A percentile compares a stretch with the other conserved stretches of the same genome.
These are phyloP conservation scores for Hemiprocne comata DNA, from an alignment of 2,113 vertebrate species.

Conservation along the genomic window DNA sequence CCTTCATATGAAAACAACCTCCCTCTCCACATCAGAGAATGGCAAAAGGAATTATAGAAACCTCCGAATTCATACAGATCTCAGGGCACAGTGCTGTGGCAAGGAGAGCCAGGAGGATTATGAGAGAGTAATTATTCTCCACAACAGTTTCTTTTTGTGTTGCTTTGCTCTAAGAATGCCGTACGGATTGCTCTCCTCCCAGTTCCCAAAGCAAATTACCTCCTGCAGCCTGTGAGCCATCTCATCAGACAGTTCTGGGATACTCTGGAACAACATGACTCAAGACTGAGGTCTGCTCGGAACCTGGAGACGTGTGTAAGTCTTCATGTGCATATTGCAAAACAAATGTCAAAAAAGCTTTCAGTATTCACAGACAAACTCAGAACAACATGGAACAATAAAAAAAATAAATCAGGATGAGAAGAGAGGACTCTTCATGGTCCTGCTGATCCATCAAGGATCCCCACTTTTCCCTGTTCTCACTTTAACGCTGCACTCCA, in stretches of 20 bases:
- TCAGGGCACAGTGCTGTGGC: neutral
- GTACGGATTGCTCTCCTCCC: neutral
- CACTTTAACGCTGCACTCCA: neutral
- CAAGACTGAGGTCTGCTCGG: neutral
- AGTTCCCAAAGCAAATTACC: neutral
- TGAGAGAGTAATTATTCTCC: neutral
- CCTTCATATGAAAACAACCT: slow-evolving; percentile 11
- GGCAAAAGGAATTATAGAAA: slow-evolving; percentile 6
- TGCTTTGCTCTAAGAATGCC: neutral
- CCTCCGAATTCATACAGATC: neutral
- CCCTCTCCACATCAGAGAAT: neutral
- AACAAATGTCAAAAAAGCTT: neutral
- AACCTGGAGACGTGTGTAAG: neutral
- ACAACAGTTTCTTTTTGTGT: neutral
- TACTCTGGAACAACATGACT: neutral
- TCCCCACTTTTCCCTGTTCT: neutral
- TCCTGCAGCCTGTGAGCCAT: neutral
- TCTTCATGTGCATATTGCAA: neutral
- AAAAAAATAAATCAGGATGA: neutral
- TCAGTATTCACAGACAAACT: neutral
- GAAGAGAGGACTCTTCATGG: neutral
- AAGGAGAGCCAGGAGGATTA: slow-evolving; percentile 1
- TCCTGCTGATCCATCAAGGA: neutral
- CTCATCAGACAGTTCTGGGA: neutral
- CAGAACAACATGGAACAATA: neutral